Evolutionary conservation across 2,888 invertebrate species (phyloP), one percentile per base, ranked within the genome.

Genomic region (Netelia fuscicornis): DNA sequence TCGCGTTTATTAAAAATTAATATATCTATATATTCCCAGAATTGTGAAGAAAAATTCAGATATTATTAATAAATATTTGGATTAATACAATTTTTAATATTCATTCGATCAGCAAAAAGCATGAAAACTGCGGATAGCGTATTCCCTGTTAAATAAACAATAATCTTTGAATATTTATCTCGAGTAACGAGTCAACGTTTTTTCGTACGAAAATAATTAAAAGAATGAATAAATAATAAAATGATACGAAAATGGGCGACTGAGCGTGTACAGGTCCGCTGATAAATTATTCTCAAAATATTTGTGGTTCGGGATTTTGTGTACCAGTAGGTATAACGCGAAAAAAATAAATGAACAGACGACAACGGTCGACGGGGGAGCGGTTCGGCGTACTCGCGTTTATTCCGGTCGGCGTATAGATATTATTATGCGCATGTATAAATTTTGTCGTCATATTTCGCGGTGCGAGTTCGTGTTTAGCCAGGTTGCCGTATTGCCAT

Each of bases 391-490:
- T 56, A 44, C 23, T n/a, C 25, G 56, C n/a, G 65, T 72, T 72
- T 72, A 71, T 71, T 72, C 6, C 79, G 58, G 25, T 60, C 11
- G 44, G 2, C 17, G 44, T 54, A 74, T 48, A 62, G n/a, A 48
- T 48, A 48, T 48, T 13, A 13, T 48, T 10, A n/a, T 37, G 20
- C 20, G 44, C 48, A 48, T 37, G n/a, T 58, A 67, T 77, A 23
- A 62, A 70, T 74, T 37, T 62, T 58, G 8, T 62, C 62, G 75
- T 83, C 62, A 58, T 65, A 58, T 75, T 79, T 75, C 37, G 70
- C 56, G 17, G 72, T 71, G 56, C 58, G 56, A 13, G 64, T 23
- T 70, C 30, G 52, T 75, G 70, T 83, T 83, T 76, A 75, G 83
- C 65, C 42, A 52, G 37, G 56, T 75, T 56, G 60, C 58, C 75